Percentiles rank a stretch among this genome's conserved stretches.
phyloP scores from a whole-genome alignment of 2,797 vertebrate species.

The Artibeus lituratus region DNA sequence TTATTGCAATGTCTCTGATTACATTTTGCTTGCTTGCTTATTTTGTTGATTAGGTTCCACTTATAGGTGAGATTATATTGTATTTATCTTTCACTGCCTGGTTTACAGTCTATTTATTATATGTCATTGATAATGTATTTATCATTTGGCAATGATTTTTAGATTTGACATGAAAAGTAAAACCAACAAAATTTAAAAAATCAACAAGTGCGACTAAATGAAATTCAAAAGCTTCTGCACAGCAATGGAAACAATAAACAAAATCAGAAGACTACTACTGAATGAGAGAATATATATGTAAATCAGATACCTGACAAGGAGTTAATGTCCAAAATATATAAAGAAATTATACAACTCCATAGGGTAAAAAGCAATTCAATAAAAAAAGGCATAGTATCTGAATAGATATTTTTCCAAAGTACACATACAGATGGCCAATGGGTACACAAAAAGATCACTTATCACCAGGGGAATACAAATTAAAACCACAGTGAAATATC shows the following conservation, averaged over 20 bases:
- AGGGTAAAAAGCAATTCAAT: background rate
- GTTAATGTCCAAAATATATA: background rate
- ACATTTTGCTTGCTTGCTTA: too few relatives aligned
- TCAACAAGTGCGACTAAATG: background rate
- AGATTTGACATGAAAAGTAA: background rate
- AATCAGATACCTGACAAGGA: background rate
- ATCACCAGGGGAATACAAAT: background rate
- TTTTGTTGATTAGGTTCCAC: too few relatives aligned
- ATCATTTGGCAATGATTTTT: background rate
- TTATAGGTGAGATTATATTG: too few relatives aligned
- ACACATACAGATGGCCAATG: background rate
- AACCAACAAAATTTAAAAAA: background rate
- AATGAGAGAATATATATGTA: background rate
- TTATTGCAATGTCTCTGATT: too few relatives aligned
- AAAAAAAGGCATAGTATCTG: background rate
- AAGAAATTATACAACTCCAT: background rate
- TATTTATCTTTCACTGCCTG: too few relatives aligned
- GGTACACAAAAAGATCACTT: background rate
- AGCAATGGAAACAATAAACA: background rate
- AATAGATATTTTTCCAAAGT: background rate
- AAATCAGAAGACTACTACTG: background rate
- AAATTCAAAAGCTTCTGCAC: background rate
- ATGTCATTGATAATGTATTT: conserved; percentile 57
- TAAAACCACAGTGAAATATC: background rate
- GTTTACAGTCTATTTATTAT: conserved; percentile 58